Conservation (phyloP, 2,113 vertebrate species). For the Passer montanus region DNA sequence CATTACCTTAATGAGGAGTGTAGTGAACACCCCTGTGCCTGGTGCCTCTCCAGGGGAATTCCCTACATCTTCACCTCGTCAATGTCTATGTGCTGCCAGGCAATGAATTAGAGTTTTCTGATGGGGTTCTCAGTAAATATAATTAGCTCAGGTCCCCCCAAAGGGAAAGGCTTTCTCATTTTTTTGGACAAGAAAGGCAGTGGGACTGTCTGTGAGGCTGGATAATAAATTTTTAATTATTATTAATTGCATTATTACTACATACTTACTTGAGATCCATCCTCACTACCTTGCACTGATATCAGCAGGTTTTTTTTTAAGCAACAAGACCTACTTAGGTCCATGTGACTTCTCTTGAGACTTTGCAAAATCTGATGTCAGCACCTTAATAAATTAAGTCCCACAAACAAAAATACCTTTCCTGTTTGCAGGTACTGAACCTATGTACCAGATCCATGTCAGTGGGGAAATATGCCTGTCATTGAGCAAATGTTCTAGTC, state of each 20-base stretch:
- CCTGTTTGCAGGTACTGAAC: background rate
- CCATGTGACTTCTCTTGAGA: background rate
- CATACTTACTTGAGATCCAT: background rate
- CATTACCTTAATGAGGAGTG: accelerated
- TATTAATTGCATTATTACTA: background rate
- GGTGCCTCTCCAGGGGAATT: background rate
- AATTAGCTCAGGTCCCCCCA: background rate
- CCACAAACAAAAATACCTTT: background rate
- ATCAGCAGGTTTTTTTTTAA: background rate
- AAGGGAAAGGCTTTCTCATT: background rate
- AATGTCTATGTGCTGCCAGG: background rate
- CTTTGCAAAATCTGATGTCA: background rate
- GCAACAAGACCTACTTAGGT: background rate
- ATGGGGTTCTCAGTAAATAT: background rate
- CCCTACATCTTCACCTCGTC: background rate
- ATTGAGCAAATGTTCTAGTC: background rate
- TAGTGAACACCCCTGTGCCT: background rate
- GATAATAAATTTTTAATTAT: background rate
- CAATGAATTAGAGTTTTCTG: background rate
- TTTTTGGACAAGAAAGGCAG: background rate
- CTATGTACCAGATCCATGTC: background rate
- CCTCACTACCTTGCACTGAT: background rate
- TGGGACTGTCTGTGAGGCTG: background rate
- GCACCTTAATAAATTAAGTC: background rate
- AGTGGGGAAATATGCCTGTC: constrained; percentile 5